phyloP scores from a whole-genome alignment of 1,140 invertebrate species.

The Limonius californicus region DNA sequence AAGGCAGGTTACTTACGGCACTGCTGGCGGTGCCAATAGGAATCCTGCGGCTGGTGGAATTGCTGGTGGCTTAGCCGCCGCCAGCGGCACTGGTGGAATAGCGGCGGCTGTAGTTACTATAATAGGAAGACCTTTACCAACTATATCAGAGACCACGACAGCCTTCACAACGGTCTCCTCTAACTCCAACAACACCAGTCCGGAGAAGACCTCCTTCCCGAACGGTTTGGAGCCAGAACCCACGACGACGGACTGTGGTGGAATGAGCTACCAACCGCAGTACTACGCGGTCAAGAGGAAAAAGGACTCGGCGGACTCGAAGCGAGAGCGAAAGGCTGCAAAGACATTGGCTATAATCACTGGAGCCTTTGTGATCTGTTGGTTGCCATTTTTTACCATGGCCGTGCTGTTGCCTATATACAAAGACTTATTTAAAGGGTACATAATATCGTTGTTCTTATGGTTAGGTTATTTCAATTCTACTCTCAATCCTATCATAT shows the following conservation, averaged over 20 bases:
- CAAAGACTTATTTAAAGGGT: constrained; percentile 45
- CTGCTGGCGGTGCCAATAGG: constrained; percentile 44
- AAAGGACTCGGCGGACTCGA: constrained; percentile 68
- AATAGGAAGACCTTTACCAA: constrained; percentile 53
- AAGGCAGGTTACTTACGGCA: constrained; percentile 49
- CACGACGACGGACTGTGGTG: constrained; percentile 52
- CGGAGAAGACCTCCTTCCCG: constrained; percentile 62
- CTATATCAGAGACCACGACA: constrained; percentile 50
- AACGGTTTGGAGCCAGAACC: constrained; percentile 66
- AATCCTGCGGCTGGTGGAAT: constrained; percentile 43
- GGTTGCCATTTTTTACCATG: constrained; percentile 86
- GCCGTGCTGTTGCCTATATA: constrained; percentile 80
- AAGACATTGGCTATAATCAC: constrained; percentile 90
- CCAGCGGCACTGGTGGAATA: constrained; percentile 62
- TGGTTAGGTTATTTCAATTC: constrained; percentile 89
- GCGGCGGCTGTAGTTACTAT: constrained; percentile 70
- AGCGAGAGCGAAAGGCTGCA: constrained; percentile 85
- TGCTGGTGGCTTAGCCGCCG: constrained; percentile 53
- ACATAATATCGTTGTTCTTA: constrained; percentile 67
- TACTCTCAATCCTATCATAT: constrained; percentile 84
- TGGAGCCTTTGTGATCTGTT: constrained; percentile 84
- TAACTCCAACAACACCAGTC: constrained; percentile 58
- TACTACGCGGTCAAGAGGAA: constrained; percentile 55
- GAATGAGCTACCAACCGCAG: constrained; percentile 37
- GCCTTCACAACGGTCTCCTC: constrained; percentile 67